phyloP scores from a whole-genome alignment of 2,113 vertebrate genomes.

The Colistium nudipinnis region DNA sequence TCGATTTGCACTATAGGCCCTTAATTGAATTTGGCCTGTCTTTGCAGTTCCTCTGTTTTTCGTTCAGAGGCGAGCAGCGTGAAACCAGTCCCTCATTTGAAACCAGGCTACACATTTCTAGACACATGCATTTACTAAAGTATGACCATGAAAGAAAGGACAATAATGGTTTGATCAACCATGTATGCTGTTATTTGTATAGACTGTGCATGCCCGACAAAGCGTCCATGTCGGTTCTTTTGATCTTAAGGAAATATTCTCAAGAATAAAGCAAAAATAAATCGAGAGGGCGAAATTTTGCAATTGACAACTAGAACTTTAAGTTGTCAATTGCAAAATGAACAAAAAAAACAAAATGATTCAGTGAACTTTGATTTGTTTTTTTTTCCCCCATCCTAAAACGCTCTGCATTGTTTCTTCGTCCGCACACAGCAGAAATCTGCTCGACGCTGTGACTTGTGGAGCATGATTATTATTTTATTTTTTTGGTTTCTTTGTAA shows the following conservation, averaged over 20 bases:
- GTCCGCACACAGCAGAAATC: not conserved
- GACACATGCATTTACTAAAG: not conserved
- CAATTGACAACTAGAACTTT: not conserved
- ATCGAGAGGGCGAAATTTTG: not conserved
- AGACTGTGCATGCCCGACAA: not conserved
- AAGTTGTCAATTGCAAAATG: not conserved
- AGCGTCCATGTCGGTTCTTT: too few species aligned
- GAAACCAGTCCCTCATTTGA: not conserved
- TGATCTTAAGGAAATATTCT: too few species aligned
- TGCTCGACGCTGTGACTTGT: not conserved
- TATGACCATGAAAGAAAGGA: not conserved
- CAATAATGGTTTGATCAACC: not conserved
- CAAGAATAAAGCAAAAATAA: not conserved
- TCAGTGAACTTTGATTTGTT: too few species aligned
- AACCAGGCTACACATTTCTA: not conserved
- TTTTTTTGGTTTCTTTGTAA: not conserved
- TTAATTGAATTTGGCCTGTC: not conserved
- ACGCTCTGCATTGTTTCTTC: too few species aligned
- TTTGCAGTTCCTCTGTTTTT: not conserved
- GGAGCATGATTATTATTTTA: not conserved
- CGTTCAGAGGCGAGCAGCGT: conserved; percentile 1
- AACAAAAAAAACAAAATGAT: not conserved
- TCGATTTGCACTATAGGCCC: not conserved
- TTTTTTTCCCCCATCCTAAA: not conserved
- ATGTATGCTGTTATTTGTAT: too few species aligned